Evolutionary conservation across 2,113 vertebrate species (phyloP), one percentile per base, ranked within the genome.

Genomic region (Chamaea fasciata): DNA sequence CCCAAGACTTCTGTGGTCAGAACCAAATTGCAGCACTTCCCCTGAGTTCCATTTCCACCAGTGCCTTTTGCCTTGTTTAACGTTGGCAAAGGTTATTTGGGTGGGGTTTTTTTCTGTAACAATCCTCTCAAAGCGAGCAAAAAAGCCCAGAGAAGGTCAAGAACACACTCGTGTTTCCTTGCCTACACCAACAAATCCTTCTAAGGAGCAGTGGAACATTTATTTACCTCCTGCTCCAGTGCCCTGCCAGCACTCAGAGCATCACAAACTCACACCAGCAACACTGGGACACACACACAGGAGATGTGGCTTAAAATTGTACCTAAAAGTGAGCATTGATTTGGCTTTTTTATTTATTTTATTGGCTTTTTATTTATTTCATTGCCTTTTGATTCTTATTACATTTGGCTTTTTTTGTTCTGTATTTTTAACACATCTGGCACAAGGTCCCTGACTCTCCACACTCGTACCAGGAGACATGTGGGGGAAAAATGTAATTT

Each of bases 1-100:
- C 42, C 21, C 0, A 0, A 37, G 39, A 9, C 6, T 22, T 31
- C 6, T 21, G 27, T 33, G 27, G 13, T 55, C n/a, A 69, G 30
- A 64, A 26, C 7, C 2, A 30, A 89, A 68, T 11, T 14, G 33
- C 68, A 89, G 21, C 65, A 42, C 22, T 27, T 10, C 4, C 35
- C 49, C 57, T 12, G 16, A n/a, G 50, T 53, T 62, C 59, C 62
- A 49, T 70, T 50, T 17, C 37, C 53, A 52, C 27, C n/a, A 33
- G 28, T 4, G 53, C 41, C 42, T 68, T 76, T 64, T 21, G 8
- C 50, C 50, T 62, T 33, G 15, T 55, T 68, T 50, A 33, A 57
- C 3, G 4, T 1, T 41, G 17, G 31, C 42, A 92, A 57, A 83
- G 46, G 31, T 64, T 27, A 19, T 13, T 1, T 2, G 16, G 20